A percentile compares a stretch with the other conserved stretches of the same genome.
Evolutionary conservation across 1,140 invertebrate species (phyloP).

Genomic region (Cherax destructor): DNA sequence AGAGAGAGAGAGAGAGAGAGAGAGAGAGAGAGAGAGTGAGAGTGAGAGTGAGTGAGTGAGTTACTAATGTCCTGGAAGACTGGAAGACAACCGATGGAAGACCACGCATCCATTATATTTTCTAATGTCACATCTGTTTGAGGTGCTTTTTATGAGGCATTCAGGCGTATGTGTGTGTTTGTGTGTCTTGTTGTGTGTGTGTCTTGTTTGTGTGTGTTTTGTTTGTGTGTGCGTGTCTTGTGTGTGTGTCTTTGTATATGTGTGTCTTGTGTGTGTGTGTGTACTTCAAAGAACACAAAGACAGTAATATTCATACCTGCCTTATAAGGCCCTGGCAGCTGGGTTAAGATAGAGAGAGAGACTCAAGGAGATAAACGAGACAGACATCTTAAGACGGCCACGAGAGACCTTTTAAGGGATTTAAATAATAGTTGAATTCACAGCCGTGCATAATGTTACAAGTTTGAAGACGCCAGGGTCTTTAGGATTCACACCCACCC

Average conservation of each 20-base stretch:
- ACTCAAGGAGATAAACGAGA: not conserved
- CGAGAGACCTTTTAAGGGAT: slow-evolving; percentile 2
- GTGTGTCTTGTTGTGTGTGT: not conserved
- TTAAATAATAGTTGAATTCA: slow-evolving; percentile 15
- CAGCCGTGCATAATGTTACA: slow-evolving; percentile 2
- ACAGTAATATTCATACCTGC: not conserved
- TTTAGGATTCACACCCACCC: not conserved
- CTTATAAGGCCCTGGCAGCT: not conserved
- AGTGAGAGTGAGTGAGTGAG: not conserved
- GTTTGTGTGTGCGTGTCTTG: not conserved
- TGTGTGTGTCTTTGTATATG: not conserved
- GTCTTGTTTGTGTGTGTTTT: too few species aligned
- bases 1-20: not conserved
- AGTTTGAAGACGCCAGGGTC: not conserved
- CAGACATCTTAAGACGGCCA: not conserved
- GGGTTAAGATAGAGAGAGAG: not conserved
- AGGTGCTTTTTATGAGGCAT: not conserved
- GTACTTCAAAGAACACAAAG: not conserved
- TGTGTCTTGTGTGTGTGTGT: not conserved
- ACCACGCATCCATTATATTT: not conserved
- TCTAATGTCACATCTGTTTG: not conserved
- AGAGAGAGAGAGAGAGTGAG: not conserved
- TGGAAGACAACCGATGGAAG: not conserved
- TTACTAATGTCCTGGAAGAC: not conserved
- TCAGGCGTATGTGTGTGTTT: not conserved